phyloP scores from a whole-genome alignment of 2,888 invertebrate species.

The Sarcophaga caerulescens region DNA sequence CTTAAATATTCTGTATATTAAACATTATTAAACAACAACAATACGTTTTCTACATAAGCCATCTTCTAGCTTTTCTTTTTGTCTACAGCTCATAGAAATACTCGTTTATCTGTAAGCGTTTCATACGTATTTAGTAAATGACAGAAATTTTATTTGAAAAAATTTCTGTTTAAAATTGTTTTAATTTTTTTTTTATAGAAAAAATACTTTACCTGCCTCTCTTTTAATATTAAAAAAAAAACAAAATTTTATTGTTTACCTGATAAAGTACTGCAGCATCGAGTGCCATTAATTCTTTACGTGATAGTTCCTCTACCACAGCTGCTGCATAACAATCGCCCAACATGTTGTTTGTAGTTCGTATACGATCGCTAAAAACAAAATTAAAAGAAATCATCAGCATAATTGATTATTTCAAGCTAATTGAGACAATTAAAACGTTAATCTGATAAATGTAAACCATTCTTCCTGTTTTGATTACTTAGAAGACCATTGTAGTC shows the following conservation, averaged over 20 bases:
- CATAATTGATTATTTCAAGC: no score
- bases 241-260: conserved; percentile 76
- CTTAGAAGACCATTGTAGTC: no score
- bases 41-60: conserved; percentile 47
- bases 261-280: conserved; percentile 85
- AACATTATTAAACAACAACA: conserved; percentile 17
- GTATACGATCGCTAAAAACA: conserved; percentile 89
- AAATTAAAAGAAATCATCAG: conserved; percentile 31
- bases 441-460: no score
- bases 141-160: conserved; percentile 55
- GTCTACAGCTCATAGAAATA: conserved; percentile 23
- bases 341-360: conserved; percentile 93
- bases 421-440: no score
- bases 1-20: conserved; percentile 14
- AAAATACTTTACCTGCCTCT: conserved; percentile 57
- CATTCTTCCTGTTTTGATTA: no score
- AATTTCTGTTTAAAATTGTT: conserved; percentile 54
- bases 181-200: conserved; percentile 43
- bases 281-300: conserved; percentile 89
- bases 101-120: conserved; percentile 71
- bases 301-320: conserved; percentile 91
- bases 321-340: conserved; percentile 94
- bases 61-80: conserved; percentile 55
- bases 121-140: conserved; percentile 70
- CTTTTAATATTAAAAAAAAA: background rate